Base-by-base conservation (phyloP, 2,888 invertebrate species). In the Galerucella calmariensis region DNA sequence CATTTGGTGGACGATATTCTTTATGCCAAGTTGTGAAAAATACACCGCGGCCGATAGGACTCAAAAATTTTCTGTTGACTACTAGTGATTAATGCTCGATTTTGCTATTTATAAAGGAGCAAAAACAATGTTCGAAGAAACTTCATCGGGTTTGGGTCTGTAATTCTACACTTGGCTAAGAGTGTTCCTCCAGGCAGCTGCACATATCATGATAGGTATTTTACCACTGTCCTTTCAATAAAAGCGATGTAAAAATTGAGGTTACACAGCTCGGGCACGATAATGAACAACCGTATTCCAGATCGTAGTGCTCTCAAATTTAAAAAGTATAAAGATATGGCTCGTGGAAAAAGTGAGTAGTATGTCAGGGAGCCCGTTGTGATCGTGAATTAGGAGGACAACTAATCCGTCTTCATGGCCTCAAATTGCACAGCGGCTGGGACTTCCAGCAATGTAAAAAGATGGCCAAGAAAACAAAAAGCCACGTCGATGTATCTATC, bases 141-240 rank as follows among this genome's bases (percentile, higher is more conserved):
- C 14, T 14, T 65, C 65, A n/a, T 14, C 48, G 5, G 48, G 65
- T 11, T 4, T 48, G n/a, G 65, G 65, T 20, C 65, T 2, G 48
- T 65, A 4, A 12, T 65, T 5, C 46, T 46, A 46, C 46, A 65
- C 44, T 12, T 65, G 44, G 14, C 20, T 14, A 65, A 65, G 20
- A 16, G 16, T 4, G 20, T 65, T 65, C 65, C 65, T 11, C 44
- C n/a, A 65, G 65, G 65, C 41, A 46, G 65, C 12, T 65, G 65
- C 9, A n/a, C 44, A 6, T 46, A 65, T 16, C 20, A 16, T 65
- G 65, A 65, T 16, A 44, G 65, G 44, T 65, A 65, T 65, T 65
- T 65, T 65, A 16, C 65, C 6, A 16, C 20, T 4, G 46, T 65
- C 2, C 65, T 46, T 44, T 5, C 44, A 12, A 4, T 65, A 4